These are phyloP conservation scores for Myotis brandtii DNA, from an alignment of 2,113 vertebrate genomes.

Conservation along the genomic window DNA sequence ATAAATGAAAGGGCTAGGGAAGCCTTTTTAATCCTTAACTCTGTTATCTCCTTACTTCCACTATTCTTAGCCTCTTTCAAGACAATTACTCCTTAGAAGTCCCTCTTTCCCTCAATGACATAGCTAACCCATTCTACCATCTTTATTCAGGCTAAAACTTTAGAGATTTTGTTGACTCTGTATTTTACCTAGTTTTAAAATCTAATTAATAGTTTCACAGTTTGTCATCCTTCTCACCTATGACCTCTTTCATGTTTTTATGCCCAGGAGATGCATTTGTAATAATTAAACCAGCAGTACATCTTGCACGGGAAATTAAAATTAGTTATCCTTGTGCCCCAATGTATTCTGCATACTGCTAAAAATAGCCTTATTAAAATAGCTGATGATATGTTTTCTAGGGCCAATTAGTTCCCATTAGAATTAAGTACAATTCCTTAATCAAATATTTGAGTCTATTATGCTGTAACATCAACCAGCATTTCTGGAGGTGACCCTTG, in stretches of 20 bases:
- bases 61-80: not conserved
- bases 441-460: constrained; percentile 50
- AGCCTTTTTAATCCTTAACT: not conserved
- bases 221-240: constrained; percentile 24
- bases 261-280: not conserved
- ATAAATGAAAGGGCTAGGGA: not conserved
- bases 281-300: not conserved
- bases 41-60: not conserved
- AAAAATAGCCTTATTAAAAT: constrained; percentile 58
- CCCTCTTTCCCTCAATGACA: not conserved
- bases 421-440: constrained; percentile 47
- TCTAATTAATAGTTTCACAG: constrained; percentile 20
- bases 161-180: constrained; percentile 6
- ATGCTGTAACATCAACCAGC: not conserved
- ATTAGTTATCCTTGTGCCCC: not conserved
- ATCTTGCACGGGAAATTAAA: constrained; percentile 17
- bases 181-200: constrained; percentile 43
- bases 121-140: not conserved
- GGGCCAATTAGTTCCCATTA: constrained; percentile 9
- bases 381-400: constrained; percentile 25
- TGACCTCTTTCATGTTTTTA: constrained; percentile 33
- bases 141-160: not conserved
- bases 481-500: constrained; percentile 37
- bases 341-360: constrained; percentile 4
- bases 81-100: not conserved